Evolutionary conservation across 2,113 vertebrate genomes (phyloP), one percentile per base, ranked within the genome.

Genomic region (Daubentonia madagascariensis): DNA sequence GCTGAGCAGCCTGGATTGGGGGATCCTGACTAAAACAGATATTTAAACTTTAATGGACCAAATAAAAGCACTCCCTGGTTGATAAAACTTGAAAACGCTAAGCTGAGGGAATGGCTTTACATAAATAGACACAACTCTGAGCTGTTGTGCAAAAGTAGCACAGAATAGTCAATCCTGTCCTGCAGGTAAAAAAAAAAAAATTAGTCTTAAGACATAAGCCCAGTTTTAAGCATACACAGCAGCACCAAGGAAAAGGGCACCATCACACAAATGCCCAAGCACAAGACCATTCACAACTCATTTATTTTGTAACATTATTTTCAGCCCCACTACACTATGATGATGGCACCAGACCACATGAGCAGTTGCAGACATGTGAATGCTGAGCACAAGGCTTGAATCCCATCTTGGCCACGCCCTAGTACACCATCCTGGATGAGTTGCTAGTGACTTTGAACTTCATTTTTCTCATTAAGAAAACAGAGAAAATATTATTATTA

Each of bases 1-100:
- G 18, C 14, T 16, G 32, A 86, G 76, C 11, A 57, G 48, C 20
- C 57, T 65, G 28, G 7, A 32, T 0, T 9, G 17, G 48, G n/a
- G 57, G 3, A 2, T 6, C 11, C 54, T 57, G 18, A 85, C 35
- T 45, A 75, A 95, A 37, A 88, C 6, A 25, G 8, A 20, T 43
- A 45, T 96, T 94, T 92, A 67, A 85, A 83, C 16, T 48, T 93
- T 78, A 96, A 93, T 35, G 25, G n/a, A 89, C 50, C 32, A 70
- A 87, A 65, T 22, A 16, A 81, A 83, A 94, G 11, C 40, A 85
- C 10, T 72, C 65, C 32, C 78, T 54, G 68, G 14, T 16, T 92
- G 37, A 79, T 22, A 96, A 70, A 17, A 52, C 17, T 84, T 80
- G n/a, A 86, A 89, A 86, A 91, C 28, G 18, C 4, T n/a, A 72